Base-by-base conservation (phyloP, 2,113 vertebrate species). In the Notechis scutatus region DNA sequence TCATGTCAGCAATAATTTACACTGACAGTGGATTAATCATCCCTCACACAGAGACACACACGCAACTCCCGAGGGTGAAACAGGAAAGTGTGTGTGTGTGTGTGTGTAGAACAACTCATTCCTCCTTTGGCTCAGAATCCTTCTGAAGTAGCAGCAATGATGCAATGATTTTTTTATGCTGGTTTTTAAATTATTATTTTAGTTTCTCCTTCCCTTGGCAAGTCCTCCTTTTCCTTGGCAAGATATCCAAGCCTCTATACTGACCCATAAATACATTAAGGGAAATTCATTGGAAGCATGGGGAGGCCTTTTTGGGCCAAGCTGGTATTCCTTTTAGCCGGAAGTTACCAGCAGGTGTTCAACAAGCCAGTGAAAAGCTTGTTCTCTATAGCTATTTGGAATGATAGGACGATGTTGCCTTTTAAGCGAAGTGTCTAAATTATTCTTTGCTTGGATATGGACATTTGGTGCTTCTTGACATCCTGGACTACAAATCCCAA, bases 11-110 rank as follows among this genome's bases (percentile, higher is more conserved):
- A 29, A 87, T 92, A 91, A 91, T 94, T 93, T 34, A 20, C 12
- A 18, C 81, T 9, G 91, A 91, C 81, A 85, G 87, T 7, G 92
- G 88, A 88, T 95, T 93, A 92, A 95, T 90, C 92, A 87, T 91
- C 20, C 89, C 61, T 56, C 90, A 74, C 57, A 87, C 64, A 86
- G 23, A 59, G 23, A 59, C 5, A 87, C 52, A 88, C 87, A 39
- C 52, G 12, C 56, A 45, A 74, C 86, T 91, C 93, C 89, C 59
- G 8, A 91, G 90, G 55, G 90, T 59, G 91, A 85, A 91, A 57
- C 3, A 26, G 64, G 23, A 64, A 61, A 24, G 23, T 3, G 12
- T 54, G 54, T 54, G 52, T 52, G 52, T 12, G 52, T 52, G 52
- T 54, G 54, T 54, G 59, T 26, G 3, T 0, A 20, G 54, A 45